A percentile compares a stretch with the other conserved stretches of the same genome.
phyloP scores from a whole-genome alignment of 2,888 invertebrate genomes.

The Tethea ocularis region DNA sequence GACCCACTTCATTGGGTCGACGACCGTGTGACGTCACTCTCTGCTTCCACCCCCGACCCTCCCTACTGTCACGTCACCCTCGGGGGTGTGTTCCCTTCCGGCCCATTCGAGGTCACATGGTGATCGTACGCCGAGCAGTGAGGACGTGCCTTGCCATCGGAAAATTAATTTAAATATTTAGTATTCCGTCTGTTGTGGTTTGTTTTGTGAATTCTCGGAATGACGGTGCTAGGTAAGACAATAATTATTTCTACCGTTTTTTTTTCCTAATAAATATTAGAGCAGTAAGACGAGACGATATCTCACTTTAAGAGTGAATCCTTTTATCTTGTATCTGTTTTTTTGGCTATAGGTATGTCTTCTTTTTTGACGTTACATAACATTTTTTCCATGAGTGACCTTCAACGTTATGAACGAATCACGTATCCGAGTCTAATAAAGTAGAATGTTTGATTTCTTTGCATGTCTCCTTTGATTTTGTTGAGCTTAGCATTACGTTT shows the following conservation, averaged over 20 bases:
- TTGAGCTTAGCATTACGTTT: neutral
- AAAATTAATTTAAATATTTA: conserved; percentile 27
- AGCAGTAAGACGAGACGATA: neutral
- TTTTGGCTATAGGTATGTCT: conserved; percentile 12
- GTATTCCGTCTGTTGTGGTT: conserved; percentile 23
- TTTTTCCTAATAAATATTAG: neutral
- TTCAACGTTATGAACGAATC: conserved; percentile 32
- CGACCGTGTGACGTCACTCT: conserved; percentile 80
- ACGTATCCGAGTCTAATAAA: conserved; percentile 22
- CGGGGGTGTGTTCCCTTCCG: conserved; percentile 68
- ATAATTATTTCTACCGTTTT: neutral
- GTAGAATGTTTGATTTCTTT: conserved; percentile 29
- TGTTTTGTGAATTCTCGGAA: conserved; percentile 44
- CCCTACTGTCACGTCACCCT: conserved; percentile 53
- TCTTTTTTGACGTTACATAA: conserved; percentile 43
- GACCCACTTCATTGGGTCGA: conserved; percentile 76
- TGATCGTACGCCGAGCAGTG: conserved; percentile 50
- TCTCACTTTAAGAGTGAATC: neutral
- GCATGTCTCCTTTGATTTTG: conserved; percentile 22
- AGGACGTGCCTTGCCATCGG: conserved; percentile 55
- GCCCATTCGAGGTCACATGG: conserved; percentile 74
- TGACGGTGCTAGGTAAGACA: conserved; percentile 73
- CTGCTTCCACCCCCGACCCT: conserved; percentile 44
- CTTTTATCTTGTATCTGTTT: conserved; percentile 20
- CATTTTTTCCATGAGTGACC: conserved; percentile 43